A percentile compares a stretch with the other conserved stretches of the same genome.
Conservation (phyloP, 2,888 invertebrate genomes). For the Automeris io region DNA sequence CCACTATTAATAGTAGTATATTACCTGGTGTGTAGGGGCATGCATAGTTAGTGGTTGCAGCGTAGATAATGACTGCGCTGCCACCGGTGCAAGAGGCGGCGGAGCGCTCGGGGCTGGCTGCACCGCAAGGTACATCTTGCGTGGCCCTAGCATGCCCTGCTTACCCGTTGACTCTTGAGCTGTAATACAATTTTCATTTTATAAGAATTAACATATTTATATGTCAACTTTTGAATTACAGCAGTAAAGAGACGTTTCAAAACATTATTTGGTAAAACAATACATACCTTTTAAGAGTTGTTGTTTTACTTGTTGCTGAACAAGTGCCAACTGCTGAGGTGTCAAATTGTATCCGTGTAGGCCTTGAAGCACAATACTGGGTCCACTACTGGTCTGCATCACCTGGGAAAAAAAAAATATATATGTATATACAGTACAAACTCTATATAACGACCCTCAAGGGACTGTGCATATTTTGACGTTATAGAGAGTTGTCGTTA, state of each 20-base stretch:
- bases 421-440: not conserved
- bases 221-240: too few relatives aligned
- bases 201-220: not conserved
- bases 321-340: conserved; percentile 86
- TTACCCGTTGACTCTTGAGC: conserved; percentile 92
- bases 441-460: too few relatives aligned
- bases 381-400: conserved; percentile 89
- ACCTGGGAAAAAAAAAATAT: conserved; percentile 58
- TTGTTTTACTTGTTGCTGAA: conserved; percentile 93
- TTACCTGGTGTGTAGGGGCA: conserved; percentile 69
- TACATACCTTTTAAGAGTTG: conserved; percentile 87
- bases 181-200: conserved; percentile 32
- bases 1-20: conserved; percentile 58
- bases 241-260: too few relatives aligned
- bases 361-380: conserved; percentile 90
- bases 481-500: too few relatives aligned
- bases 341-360: conserved; percentile 89
- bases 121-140: conserved; percentile 90
- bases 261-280: conserved; percentile 8
- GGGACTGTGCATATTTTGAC: too few relatives aligned
- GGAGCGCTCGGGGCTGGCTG: conserved; percentile 80
- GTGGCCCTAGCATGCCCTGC: conserved; percentile 89
- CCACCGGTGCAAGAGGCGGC: conserved; percentile 46
- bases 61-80: conserved; percentile 31
- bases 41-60: conserved; percentile 49